Percentiles rank a stretch among this genome's conserved stretches.
Evolutionary conservation across 1,140 invertebrate genomes (phyloP).

Genomic region (Zaprionus ornatus): DNA sequence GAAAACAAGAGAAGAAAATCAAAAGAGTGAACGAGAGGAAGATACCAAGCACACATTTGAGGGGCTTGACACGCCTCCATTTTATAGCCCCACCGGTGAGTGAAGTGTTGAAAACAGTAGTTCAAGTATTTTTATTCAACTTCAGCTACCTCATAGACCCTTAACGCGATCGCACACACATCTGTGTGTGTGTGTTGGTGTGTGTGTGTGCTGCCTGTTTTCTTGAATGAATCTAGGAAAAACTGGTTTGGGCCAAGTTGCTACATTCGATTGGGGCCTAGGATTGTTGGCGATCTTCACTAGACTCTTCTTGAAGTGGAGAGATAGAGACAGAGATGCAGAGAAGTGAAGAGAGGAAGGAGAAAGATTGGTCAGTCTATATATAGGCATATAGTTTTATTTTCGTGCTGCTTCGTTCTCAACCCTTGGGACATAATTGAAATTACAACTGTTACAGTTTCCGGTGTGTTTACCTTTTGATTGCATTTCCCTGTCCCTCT

Average conservation of each 20-base stretch:
- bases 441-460: conserved; percentile 79
- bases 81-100: conserved; percentile 78
- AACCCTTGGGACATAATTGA: conserved; percentile 66
- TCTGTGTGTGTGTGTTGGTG: conserved; percentile 27
- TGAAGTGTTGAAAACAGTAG: conserved; percentile 81
- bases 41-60: conserved; percentile 30
- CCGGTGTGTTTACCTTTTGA: conserved; percentile 63
- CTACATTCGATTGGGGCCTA: conserved; percentile 46
- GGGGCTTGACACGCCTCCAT: conserved; percentile 66
- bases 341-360: not conserved
- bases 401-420: conserved; percentile 3
- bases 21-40: conserved; percentile 9
- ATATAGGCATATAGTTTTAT: conserved; percentile 4
- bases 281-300: conserved; percentile 31
- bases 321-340: not conserved
- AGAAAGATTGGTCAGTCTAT: not conserved
- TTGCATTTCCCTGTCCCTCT: conserved; percentile 42
- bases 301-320: not conserved
- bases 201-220: conserved; percentile 64
- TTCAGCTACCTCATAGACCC: conserved; percentile 48
- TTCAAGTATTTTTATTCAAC: conserved; percentile 69
- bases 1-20: conserved; percentile 16
- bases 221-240: conserved; percentile 79
- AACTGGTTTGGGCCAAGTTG: conserved; percentile 61
- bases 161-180: conserved; percentile 22